A percentile compares a stretch with the other conserved stretches of the same genome.
Evolutionary conservation across 2,888 invertebrate genomes (phyloP).

Genomic region (Parthenolecanium corni): DNA sequence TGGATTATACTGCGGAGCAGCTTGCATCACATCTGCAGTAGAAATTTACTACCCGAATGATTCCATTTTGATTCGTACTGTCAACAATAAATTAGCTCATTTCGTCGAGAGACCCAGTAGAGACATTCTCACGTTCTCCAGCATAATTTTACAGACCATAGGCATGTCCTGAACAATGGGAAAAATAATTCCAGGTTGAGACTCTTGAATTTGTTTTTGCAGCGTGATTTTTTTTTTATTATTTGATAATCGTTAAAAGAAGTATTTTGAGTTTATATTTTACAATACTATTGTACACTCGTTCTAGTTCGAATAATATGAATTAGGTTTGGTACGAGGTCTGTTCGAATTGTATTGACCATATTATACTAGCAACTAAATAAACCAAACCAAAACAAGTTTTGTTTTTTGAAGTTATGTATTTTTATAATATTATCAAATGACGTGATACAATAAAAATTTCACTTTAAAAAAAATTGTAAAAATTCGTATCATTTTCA

Average conservation of each 20-base stretch:
- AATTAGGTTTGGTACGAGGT: not conserved
- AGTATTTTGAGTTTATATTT: too few species aligned
- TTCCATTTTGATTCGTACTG: not conserved
- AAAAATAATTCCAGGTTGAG: not conserved
- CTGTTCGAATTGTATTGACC: constrained; percentile 32
- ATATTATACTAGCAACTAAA: not conserved
- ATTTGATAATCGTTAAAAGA: not conserved
- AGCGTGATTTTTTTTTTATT: not conserved
- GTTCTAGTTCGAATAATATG: too few species aligned
- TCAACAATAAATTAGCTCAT: constrained; percentile 9
- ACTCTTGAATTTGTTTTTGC: not conserved
- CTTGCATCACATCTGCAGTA: constrained; percentile 11
- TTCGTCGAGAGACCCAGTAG: constrained; percentile 11
- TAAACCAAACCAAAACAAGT: too few species aligned
- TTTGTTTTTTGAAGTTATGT: too few species aligned
- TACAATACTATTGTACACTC: too few species aligned
- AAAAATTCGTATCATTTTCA: too few species aligned
- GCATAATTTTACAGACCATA: constrained; percentile 11
- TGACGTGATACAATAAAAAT: too few species aligned
- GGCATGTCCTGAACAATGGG: not conserved
- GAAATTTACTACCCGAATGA: constrained; percentile 19
- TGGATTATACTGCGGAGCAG: constrained; percentile 18
- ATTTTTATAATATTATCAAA: too few species aligned
- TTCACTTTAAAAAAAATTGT: too few species aligned
- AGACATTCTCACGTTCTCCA: constrained; percentile 15